Conservation (phyloP, 2,113 vertebrate genomes). For the Leptocoma aspasia region DNA sequence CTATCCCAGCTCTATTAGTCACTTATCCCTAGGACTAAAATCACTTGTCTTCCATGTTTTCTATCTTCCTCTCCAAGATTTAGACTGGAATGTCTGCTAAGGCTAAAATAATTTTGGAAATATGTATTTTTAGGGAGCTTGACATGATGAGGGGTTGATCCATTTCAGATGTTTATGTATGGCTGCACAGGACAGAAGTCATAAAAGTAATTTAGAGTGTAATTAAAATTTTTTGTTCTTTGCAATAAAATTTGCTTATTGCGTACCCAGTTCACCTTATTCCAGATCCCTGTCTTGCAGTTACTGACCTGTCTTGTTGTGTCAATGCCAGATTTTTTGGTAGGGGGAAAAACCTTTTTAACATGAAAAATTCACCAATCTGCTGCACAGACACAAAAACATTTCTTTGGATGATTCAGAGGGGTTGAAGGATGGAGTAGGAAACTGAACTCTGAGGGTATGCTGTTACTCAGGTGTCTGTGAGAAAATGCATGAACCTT, state of each 20-base stretch:
- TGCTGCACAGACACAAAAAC: not conserved
- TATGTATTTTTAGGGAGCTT: not conserved
- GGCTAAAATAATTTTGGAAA: not conserved
- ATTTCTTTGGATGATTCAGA: not conserved
- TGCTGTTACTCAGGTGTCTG: not conserved
- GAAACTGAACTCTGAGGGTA: not conserved
- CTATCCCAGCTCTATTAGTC: not conserved
- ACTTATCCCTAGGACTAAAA: not conserved
- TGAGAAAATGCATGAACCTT: not conserved
- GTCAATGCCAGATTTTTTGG: not conserved
- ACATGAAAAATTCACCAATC: not conserved
- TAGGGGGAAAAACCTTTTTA: not conserved
- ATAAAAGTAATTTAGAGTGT: not conserved
- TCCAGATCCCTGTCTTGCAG: not conserved
- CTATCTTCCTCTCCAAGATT: not conserved
- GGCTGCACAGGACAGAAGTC: not conserved
- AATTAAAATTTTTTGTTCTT: not conserved
- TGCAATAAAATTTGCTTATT: not conserved
- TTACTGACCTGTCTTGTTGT: not conserved
- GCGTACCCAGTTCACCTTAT: not conserved
- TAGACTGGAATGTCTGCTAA: not conserved
- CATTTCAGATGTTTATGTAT: not conserved
- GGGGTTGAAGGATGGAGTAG: not conserved
- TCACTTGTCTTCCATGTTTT: not conserved
- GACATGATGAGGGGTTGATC: accelerated